Evolutionary conservation across 2,113 vertebrate genomes (phyloP), one percentile per base, ranked within the genome.

Genomic region (Sturnira hondurensis): DNA sequence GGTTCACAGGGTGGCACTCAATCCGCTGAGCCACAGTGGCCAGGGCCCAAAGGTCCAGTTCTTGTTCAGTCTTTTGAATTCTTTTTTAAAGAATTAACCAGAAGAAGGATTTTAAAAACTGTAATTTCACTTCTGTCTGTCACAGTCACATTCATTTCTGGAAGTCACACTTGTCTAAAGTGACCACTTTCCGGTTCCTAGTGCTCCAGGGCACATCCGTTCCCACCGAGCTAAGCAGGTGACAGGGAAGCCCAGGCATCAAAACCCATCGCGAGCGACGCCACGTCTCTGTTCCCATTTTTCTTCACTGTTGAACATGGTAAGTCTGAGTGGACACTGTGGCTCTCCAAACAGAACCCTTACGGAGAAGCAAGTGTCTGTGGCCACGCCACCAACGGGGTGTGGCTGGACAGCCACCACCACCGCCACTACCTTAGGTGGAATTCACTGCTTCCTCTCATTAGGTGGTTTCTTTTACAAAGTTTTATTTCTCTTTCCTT

Each of bases 221-320:
- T 14, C 22, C 58, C 14, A 45, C 0, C 45, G 45, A 54, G 36
- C 33, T 13, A 14, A 83, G 68, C 45, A 6, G 0, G 2, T 6
- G n/a, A 41, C 16, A 28, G 5, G 33, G 74, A 85, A 38, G 28
- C 41, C n/a, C 0, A 4, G 16, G 20, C 22, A 11, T 2, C 43
- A 11, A 33, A 31, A 15, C 22, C 8, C 17, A 41, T 33, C 65
- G 0, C 4, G 0, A 0, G 9, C 2, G 17, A 56, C 45, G 20
- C 12, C 0, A 2, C 47, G 13, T 41, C 41, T 61, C 86, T 4
- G 7, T 56, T 33, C 28, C 3, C 16, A 7, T 24, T 12, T 38
- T 31, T 14, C 58, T 28, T 43, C 83, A 19, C 1, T 15, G 28
- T 24, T 67, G 36, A 76, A 80, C 38, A 33, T 28, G 33, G 19